Evolutionary conservation across 1,140 invertebrate genomes (phyloP).

Genomic region (Dryas iulia): DNA sequence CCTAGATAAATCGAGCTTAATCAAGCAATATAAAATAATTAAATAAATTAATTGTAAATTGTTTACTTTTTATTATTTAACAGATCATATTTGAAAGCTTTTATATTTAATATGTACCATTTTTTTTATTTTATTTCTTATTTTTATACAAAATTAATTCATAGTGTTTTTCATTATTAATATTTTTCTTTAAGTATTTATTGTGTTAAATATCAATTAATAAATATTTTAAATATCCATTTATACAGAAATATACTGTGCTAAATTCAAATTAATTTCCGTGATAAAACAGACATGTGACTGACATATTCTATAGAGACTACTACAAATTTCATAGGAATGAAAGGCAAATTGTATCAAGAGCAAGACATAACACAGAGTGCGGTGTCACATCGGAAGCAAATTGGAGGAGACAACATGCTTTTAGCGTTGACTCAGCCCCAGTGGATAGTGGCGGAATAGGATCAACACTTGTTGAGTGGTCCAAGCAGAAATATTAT

Average conservation of each 20-base stretch:
- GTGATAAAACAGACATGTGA: conserved; percentile 36
- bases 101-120: too few relatives aligned
- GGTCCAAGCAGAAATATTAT: conserved; percentile 32
- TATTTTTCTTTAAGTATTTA: too few relatives aligned
- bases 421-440: conserved; percentile 65
- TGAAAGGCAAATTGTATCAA: conserved; percentile 61
- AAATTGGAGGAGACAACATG: conserved; percentile 73
- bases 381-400: conserved; percentile 55
- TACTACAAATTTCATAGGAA: neutral
- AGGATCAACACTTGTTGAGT: conserved; percentile 44
- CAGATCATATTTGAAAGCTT: too few relatives aligned
- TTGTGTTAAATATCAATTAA: too few relatives aligned
- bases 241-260: too few relatives aligned
- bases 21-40: conserved; percentile 8
- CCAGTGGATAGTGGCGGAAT: conserved; percentile 56
- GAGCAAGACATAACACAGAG: conserved; percentile 39
- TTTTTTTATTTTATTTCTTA: too few relatives aligned
- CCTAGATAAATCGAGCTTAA: neutral
- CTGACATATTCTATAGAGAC: neutral
- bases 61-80: too few relatives aligned
- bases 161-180: too few relatives aligned
- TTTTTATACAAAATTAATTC: too few relatives aligned
- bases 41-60: too few relatives aligned
- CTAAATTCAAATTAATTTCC: too few relatives aligned
- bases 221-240: too few relatives aligned